Percentiles rank a stretch among this genome's conserved stretches.
Conservation (phyloP, 1,140 invertebrate genomes). For the Drosophila ironensis region DNA sequence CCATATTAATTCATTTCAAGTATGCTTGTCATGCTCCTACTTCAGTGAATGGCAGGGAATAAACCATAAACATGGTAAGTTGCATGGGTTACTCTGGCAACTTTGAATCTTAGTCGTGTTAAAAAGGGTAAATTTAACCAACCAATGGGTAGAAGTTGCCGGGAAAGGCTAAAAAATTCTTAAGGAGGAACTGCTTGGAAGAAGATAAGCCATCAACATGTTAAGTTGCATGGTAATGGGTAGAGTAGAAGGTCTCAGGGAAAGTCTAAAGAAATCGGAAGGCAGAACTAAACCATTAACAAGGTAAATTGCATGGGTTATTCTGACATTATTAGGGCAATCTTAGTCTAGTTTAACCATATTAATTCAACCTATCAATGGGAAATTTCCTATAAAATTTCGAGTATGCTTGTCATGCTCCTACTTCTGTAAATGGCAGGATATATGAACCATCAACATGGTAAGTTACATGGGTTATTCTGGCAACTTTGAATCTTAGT, state of each 20-base stretch:
- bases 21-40: conserved; percentile 52
- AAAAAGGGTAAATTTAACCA: conserved; percentile 48
- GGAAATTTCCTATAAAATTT: too few species aligned
- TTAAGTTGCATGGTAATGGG: too few species aligned
- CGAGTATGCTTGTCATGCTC: conserved; percentile 50
- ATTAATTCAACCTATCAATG: too few species aligned
- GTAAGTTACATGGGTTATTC: conserved; percentile 46
- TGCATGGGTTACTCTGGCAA: conserved; percentile 37
- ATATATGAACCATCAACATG: conserved; percentile 29
- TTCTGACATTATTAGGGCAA: too few species aligned
- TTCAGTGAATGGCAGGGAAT: conserved; percentile 32
- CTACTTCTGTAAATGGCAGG: conserved; percentile 44
- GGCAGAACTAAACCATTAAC: too few species aligned
- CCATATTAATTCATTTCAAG: too few species aligned
- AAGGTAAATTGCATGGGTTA: too few species aligned
- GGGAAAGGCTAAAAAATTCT: not conserved
- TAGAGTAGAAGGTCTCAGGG: too few species aligned
- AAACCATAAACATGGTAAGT: conserved; percentile 52
- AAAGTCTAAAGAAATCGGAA: too few species aligned
- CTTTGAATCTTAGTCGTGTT: conserved; percentile 60
- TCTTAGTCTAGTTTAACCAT: too few species aligned
- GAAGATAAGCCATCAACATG: too few species aligned
- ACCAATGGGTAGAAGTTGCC: conserved; percentile 73
- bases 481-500: conserved; percentile 67
- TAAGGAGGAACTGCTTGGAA: not conserved